Percentiles rank a stretch among this genome's conserved stretches.
phyloP scores from a whole-genome alignment of 2,113 vertebrate genomes.

The Gulo gulo region DNA sequence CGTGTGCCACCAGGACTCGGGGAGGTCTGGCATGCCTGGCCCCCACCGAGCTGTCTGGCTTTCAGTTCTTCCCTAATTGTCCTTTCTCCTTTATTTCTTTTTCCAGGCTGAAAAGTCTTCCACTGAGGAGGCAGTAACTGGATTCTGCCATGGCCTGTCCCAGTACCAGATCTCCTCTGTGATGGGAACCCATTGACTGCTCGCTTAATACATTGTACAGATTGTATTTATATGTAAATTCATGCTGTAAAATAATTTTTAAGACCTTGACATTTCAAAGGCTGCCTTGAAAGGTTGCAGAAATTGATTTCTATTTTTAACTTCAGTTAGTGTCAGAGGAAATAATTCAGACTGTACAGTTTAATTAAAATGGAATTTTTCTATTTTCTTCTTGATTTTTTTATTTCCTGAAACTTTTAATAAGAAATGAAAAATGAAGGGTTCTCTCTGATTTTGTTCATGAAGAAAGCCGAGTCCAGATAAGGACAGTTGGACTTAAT shows the following conservation, averaged over 20 bases:
- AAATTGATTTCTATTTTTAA: constrained; percentile 65
- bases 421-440: not conserved
- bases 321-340: constrained; percentile 35
- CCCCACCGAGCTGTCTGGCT: not conserved
- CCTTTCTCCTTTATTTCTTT: not conserved
- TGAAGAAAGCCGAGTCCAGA: not conserved
- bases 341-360: constrained; percentile 59
- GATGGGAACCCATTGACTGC: constrained; percentile 65
- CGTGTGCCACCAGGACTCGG: not conserved
- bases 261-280: constrained; percentile 72
- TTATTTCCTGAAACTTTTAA: not conserved
- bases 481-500: not conserved
- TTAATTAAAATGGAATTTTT: constrained; percentile 71
- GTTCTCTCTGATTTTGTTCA: not conserved
- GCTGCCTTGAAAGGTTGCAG: constrained; percentile 54
- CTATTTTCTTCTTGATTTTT: constrained; percentile 38
- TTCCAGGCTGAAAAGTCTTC: constrained; percentile 83
- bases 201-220: constrained; percentile 66
- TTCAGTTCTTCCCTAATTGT: constrained; percentile 4
- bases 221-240: constrained; percentile 84
- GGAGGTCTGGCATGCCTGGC: not conserved
- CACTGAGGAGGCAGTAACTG: constrained; percentile 69
- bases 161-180: constrained; percentile 67
- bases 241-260: constrained; percentile 72
- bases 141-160: not conserved